Conservation (phyloP, 2,888 invertebrate species). For the Noctua pronuba region DNA sequence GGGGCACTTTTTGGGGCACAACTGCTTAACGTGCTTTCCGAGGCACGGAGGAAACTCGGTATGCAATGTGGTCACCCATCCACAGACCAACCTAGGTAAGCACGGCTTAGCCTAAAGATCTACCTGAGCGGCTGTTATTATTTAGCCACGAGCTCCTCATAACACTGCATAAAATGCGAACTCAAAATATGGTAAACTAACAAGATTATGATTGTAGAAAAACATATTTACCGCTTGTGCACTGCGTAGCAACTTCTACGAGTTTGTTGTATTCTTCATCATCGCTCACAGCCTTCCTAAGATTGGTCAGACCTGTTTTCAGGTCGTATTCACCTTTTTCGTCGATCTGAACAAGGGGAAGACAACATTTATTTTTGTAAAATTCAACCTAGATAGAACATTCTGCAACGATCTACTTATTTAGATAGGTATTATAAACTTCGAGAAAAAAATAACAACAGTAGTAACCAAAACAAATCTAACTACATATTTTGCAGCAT, state of each 20-base stretch:
- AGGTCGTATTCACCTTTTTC: conserved; percentile 37
- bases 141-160: too few relatives aligned
- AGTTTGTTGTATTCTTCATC: conserved; percentile 17
- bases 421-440: not conserved
- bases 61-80: too few relatives aligned
- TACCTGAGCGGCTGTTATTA: too few relatives aligned
- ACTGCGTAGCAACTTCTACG: not conserved
- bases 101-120: too few relatives aligned
- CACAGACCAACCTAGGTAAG: too few relatives aligned
- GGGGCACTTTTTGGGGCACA: too few relatives aligned
- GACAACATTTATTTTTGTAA: not conserved
- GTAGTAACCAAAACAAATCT: not conserved
- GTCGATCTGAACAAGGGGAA: conserved; percentile 10
- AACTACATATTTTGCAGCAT: not conserved
- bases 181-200: not conserved
- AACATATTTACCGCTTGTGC: conserved; percentile 21
- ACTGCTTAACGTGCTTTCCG: too few relatives aligned
- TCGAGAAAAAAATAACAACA: not conserved
- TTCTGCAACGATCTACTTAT: not conserved
- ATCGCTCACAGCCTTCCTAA: conserved; percentile 18
- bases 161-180: not conserved
- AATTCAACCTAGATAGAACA: not conserved
- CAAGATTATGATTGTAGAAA: not conserved
- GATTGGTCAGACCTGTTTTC: conserved; percentile 5
- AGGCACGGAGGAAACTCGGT: too few relatives aligned